Base-by-base conservation (phyloP, 2,113 vertebrate species). In the Pelobates fuscus region DNA sequence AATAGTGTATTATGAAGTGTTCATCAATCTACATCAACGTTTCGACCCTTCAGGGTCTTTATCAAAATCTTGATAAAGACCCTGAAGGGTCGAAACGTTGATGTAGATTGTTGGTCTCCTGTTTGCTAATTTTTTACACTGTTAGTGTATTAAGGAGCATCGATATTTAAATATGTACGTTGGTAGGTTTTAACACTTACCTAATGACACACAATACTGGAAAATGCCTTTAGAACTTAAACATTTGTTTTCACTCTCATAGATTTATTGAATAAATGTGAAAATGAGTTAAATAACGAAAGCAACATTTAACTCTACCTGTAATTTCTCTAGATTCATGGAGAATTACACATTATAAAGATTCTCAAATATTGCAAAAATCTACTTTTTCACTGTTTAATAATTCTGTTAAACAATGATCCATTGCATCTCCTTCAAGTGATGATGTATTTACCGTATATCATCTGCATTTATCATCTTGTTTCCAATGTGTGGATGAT, bases 381-480 rank as follows among this genome's bases (percentile, higher is more conserved):
- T 57, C 46, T n/a, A 14, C 49, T 69, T 69, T 52, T 66, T 46
- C 46, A 30, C 46, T 46, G 49, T 29, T 55, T 69, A 69, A 69
- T 69, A 69, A 57, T 52, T 52, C 67, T 55, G 57, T 69, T 69
- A 69, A 21, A 69, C 49, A 69, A 32, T 69, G 67, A 69, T 69
- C 49, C 67, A 69, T 69, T 69, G 32, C 67, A 69, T 69, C 67
- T 69, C 57, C 54, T 52, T 55, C 24, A n/a, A 24, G 49, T 52
- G 24, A 69, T 69, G 57, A 69, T 57, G 67, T 54, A 37, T 69
- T 69, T 30, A 21, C 67, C 49, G 24, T 57, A 6, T 69, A 27
- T 69, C 49, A 69, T 69, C 66, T 57, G n/a, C 67, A 57, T 69
- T 69, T 57, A 55, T 69, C 66, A 54, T 54, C 55, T 54, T 29